Conservation (phyloP, 1,140 invertebrate genomes). For the Drosophila pseudoobscura region DNA sequence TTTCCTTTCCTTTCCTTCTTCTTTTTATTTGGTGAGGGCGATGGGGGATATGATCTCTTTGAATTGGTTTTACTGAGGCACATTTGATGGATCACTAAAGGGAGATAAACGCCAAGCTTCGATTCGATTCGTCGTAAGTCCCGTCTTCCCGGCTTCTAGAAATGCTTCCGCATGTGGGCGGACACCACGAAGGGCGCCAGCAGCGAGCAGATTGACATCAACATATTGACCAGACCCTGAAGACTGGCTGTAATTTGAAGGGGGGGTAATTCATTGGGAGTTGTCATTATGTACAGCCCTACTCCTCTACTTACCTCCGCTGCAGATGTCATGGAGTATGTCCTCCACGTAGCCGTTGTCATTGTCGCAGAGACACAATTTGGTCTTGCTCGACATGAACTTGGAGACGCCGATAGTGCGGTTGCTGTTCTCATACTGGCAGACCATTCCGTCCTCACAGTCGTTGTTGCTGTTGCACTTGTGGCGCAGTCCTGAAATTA, state of each 20-base stretch:
- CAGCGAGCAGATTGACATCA: constrained; percentile 51
- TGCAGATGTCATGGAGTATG: constrained; percentile 84
- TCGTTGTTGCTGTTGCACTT: constrained; percentile 84
- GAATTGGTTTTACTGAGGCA: constrained; percentile 68
- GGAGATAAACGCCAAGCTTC: constrained; percentile 56
- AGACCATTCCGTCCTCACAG: constrained; percentile 85
- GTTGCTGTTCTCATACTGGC: constrained; percentile 84
- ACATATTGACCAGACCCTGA: constrained; percentile 46
- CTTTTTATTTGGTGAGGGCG: constrained; percentile 11
- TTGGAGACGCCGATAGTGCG: constrained; percentile 82
- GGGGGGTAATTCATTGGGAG: not conserved
- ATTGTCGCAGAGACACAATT: constrained; percentile 85
- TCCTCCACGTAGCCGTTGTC: constrained; percentile 85
- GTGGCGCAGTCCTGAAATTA: constrained; percentile 84
- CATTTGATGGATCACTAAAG: constrained; percentile 73
- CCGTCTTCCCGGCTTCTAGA: constrained; percentile 47
- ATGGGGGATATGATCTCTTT: constrained; percentile 33
- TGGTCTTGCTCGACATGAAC: constrained; percentile 81
- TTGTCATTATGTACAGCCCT: not conserved
- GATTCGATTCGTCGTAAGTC: constrained; percentile 8
- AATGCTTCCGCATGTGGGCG: constrained; percentile 62
- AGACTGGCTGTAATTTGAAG: constrained; percentile 48
- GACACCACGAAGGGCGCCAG: constrained; percentile 62
- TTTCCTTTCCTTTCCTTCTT: constrained; percentile 20
- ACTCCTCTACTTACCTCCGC: constrained; percentile 79